Base-by-base conservation (phyloP, 64 coral and sea anemone genomes). In the Stichodactyla helianthus region DNA sequence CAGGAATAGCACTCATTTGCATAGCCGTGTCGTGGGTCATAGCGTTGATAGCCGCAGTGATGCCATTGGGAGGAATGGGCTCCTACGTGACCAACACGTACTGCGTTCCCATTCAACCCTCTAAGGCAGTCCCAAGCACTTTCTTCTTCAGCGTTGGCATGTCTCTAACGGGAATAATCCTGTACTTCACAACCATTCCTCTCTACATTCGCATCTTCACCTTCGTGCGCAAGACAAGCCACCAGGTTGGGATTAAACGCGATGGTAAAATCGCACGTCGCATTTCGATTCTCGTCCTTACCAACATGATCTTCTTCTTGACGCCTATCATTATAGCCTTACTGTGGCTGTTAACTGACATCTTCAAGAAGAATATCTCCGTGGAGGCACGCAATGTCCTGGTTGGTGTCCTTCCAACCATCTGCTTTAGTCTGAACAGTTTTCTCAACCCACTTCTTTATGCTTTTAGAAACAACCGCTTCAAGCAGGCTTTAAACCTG, bases 381-480 rank as follows among this genome's bases (percentile, higher is more conserved):
- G 52, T 95, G 18, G 13, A 60, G 19, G 86, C 87, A 6, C 88
- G 88, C 20, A 89, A 95, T 54, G 88, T 95, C 65, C 63, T 95
- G 15, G 91, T 92, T 2, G 94, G 94, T 20, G 88, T 83, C 15
- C 77, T 95, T 83, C 84, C 94, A 16, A 86, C 68, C 7, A 1
- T 95, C 4, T 89, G 91, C 10, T 80, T 92, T 13, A 87, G 63
- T 52, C 82, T 95, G 2, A 95, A 95, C 50, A 92, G 90, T 17
- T 92, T 95, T 63, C 18, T 95, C 1, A 95, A 95, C 25, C 93
- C 93, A 50, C 76, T 95, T 56, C 27, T 95, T 53, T 95, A 95
- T 31, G 94, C 94, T 6, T 95, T 84, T 50, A 89, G 94, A 56
- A 89, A 92, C 76, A 83, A 35, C 55, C 58, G 90, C 23, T 95